Evolutionary conservation across 2,888 invertebrate species (phyloP), one percentile per base, ranked within the genome.

Genomic region (Drosophila melanosoma): DNA sequence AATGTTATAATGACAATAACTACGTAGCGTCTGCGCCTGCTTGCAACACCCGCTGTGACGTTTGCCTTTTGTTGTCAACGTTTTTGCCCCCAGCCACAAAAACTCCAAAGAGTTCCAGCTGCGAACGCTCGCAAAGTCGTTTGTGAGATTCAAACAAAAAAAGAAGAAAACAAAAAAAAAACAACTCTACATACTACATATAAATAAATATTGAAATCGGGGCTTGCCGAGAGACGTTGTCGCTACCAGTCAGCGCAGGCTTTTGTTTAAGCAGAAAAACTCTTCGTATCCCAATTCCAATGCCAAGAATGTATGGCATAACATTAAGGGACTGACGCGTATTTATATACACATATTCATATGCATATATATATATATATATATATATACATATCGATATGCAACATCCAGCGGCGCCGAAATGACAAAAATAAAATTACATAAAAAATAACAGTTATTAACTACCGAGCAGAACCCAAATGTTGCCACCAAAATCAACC

Each of bases 1-100:
- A 90, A 90, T 90, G 90, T 90, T 91, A 89, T 91, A 91, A 91
- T 91, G 90, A 90, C 90, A 90, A 91, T 90, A 91, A 89, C 86
- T 87, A 85, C 90, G 83, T 79, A 52, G 76, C 74, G 81, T 77
- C 81, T 85, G 78, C 67, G 82, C 54, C 76, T 70, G 76, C 65
- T 71, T 81, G 79, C 89, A 87, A 67, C 87, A 84, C 87, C 89
- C 87, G 86, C 86, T 89, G 89, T 87, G 86, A 84, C 80, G 74
- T 83, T 87, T 79, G 87, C 82, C 85, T 87, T 89, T 85, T 87
- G 87, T 87, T 89, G 89, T 87, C 86, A 89, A 89, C 83, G 86
- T 86, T 72, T 69, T 72, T 69, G 76, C 65, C 60, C 63, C 75
- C 67, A 66, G 54, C 32, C 54, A 38, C 26, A 29, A 29, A 26